Conservation (phyloP, 2,888 invertebrate species). For the Entomobrya proxima region DNA sequence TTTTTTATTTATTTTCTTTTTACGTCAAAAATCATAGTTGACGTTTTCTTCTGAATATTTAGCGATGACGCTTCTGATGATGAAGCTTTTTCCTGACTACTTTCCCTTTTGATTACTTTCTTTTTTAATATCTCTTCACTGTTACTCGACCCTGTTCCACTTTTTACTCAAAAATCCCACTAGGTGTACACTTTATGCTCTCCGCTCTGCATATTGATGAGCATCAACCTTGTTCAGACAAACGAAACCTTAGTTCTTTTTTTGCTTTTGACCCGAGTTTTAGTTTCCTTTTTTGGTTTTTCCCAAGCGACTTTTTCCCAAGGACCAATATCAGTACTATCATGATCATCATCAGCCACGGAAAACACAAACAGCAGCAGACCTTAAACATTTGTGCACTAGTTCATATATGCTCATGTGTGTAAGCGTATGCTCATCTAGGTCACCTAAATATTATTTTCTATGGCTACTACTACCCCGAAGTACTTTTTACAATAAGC, state of each 20-base stretch:
- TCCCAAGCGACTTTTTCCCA: background rate
- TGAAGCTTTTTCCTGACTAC: background rate
- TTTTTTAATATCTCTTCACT: constrained; percentile 2
- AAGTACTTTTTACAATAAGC: background rate
- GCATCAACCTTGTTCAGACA: background rate
- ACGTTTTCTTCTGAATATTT: background rate
- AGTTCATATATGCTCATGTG: no score
- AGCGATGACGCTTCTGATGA: background rate
- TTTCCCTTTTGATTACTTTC: background rate
- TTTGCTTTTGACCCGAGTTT: background rate
- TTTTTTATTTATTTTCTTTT: background rate
- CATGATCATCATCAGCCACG: no score
- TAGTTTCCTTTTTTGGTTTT: background rate
- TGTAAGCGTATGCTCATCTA: background rate
- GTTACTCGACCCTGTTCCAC: constrained; percentile 1
- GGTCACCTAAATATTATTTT: background rate
- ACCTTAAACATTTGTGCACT: background rate
- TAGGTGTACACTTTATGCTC: background rate
- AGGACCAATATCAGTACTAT: background rate
- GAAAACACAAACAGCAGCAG: background rate
- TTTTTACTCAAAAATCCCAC: background rate
- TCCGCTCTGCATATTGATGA: background rate
- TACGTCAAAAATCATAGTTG: background rate
- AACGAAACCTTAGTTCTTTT: background rate
- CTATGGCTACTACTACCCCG: background rate